A percentile compares a stretch with the other conserved stretches of the same genome.
Conservation (phyloP, 2,113 vertebrate species). For the Gymnobelideus leadbeateri region DNA sequence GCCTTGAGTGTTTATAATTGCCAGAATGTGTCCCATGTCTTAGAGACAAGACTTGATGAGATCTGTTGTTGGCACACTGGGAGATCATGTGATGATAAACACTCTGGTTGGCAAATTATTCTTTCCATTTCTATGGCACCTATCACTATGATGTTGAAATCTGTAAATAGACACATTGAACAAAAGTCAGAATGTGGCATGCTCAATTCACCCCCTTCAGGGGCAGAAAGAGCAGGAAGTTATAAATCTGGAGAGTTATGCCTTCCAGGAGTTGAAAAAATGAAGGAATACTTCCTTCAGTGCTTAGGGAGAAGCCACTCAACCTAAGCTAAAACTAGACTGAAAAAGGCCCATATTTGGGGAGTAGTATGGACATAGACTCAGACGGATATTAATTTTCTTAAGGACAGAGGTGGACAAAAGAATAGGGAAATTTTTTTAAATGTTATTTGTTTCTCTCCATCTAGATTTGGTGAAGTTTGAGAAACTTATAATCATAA, state of each 20-base stretch:
- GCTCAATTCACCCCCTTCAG: not conserved
- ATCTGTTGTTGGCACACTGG: not conserved
- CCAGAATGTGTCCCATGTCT: not conserved
- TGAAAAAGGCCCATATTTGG: not conserved
- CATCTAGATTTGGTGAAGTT: not conserved
- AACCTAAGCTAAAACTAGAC: not conserved
- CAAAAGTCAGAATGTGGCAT: not conserved
- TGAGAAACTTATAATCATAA: not conserved
- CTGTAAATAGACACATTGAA: conserved; percentile 28
- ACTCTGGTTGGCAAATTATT: not conserved
- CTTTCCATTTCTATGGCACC: conserved; percentile 19
- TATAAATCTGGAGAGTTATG: not conserved
- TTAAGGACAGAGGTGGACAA: not conserved
- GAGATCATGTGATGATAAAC: not conserved
- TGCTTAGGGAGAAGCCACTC: not conserved
- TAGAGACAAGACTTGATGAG: not conserved
- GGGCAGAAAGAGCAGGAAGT: not conserved
- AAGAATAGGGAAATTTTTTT: not conserved
- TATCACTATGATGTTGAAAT: conserved; percentile 22
- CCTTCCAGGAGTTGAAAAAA: not conserved
- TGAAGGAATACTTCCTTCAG: not conserved
- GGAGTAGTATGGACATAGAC: not conserved
- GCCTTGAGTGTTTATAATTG: not conserved
- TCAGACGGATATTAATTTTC: conserved; percentile 9
- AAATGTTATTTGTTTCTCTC: not conserved